These are phyloP conservation scores for Gasteruption jaculator DNA, from an alignment of 2,888 invertebrate species.

Conservation along the genomic window DNA sequence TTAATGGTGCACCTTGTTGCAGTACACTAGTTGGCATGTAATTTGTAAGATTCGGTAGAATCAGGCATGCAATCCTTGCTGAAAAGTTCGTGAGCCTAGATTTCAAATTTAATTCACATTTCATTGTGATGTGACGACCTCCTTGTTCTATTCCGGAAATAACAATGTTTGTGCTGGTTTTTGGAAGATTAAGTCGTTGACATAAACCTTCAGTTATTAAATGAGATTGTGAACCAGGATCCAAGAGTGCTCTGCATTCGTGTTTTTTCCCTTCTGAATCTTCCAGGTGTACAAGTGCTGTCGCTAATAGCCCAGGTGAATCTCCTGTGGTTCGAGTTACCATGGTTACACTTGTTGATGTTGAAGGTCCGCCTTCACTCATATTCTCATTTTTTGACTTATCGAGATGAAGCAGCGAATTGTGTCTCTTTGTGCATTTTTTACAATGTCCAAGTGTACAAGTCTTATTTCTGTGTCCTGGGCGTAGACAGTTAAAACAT, in stretches of 20 bases:
- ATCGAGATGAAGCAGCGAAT: constrained; percentile 16
- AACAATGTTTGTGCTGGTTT: not conserved
- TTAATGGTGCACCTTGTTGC: constrained; percentile 4
- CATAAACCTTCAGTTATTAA: constrained; percentile 6
- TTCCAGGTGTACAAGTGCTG: not conserved
- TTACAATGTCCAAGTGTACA: constrained; percentile 18
- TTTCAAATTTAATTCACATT: not conserved
- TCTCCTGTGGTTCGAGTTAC: not conserved
- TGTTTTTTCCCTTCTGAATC: not conserved
- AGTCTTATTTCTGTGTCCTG: constrained; percentile 6
- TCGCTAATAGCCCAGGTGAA: constrained; percentile 3
- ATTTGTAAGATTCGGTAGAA: constrained; percentile 14
- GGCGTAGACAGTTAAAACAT: constrained; percentile 21
- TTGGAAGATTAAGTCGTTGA: not conserved
- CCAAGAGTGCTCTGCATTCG: constrained; percentile 7
- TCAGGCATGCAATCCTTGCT: constrained; percentile 8
- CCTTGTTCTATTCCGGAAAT: not conserved
- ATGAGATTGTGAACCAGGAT: constrained; percentile 12
- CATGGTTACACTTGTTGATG: not conserved
- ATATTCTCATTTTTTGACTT: no score
- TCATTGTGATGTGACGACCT: not conserved
- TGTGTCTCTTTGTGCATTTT: constrained; percentile 20
- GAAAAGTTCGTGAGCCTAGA: constrained; percentile 3
- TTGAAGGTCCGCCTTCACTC: no score
- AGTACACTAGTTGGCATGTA: constrained; percentile 9